phyloP scores from a whole-genome alignment of 2,113 vertebrate species.

The Cercopithecus mona region DNA sequence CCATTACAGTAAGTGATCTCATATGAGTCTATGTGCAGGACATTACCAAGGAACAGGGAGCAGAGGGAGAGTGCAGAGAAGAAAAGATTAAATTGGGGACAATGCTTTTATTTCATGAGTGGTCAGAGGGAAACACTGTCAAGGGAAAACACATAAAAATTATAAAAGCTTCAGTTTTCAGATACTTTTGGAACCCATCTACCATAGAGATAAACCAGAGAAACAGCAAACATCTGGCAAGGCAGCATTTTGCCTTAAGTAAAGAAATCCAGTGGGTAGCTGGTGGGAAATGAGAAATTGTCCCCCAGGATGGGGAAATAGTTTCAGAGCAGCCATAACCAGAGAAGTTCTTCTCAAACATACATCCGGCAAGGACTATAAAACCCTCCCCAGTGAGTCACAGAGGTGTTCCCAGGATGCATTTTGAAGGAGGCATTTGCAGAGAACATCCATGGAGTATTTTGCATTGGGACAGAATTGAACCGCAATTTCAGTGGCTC shows the following conservation, averaged over 20 bases:
- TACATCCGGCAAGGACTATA: neutral
- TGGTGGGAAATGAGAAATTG: neutral
- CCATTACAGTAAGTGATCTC: neutral
- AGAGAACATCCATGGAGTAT: neutral
- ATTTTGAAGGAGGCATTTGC: neutral
- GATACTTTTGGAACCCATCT: neutral
- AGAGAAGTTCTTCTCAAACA: neutral
- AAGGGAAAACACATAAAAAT: neutral
- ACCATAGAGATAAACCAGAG: neutral
- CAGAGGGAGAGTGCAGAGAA: neutral
- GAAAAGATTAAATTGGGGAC: neutral
- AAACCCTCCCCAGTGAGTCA: neutral
- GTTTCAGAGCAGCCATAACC: neutral
- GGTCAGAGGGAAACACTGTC: neutral
- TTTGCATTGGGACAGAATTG: neutral
- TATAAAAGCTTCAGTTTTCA: neutral
- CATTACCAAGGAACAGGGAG: neutral
- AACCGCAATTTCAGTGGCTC: neutral
- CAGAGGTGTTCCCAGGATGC: neutral
- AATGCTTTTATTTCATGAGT: neutral
- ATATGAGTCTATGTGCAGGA: neutral
- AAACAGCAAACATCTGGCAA: neutral
- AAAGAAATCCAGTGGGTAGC: neutral
- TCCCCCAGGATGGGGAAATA: neutral
- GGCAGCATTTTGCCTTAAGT: neutral